These are phyloP conservation scores for Tiaroga cobitis DNA, from an alignment of 2,797 vertebrate genomes.

Conservation along the genomic window DNA sequence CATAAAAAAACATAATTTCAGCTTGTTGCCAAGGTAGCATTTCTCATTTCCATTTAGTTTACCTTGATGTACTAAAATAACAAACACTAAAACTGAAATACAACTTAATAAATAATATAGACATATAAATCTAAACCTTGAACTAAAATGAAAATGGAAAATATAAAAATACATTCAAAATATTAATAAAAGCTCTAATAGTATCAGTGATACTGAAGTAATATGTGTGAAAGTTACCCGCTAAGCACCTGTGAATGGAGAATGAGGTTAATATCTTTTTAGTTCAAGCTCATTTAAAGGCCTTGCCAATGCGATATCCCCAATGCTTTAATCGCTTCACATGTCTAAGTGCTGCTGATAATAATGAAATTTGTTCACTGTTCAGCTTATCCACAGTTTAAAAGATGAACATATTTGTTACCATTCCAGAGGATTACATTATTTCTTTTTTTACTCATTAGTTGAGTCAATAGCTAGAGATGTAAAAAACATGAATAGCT, in stretches of 20 bases:
- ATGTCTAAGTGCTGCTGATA: not conserved
- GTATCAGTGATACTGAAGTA: not conserved
- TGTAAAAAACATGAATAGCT: not conserved
- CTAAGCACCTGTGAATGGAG: not conserved
- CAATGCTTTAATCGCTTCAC: not conserved
- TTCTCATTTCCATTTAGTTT: not conserved
- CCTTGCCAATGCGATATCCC: not conserved
- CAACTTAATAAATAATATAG: not conserved
- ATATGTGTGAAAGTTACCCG: not conserved
- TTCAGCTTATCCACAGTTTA: not conserved
- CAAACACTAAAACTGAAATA: not conserved
- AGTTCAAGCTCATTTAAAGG: not conserved
- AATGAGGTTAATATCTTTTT: not conserved
- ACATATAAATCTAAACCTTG: not conserved
- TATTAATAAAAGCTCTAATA: not conserved
- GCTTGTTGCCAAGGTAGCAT: not conserved
- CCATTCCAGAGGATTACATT: slow-evolving; percentile 4
- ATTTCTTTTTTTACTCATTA: not conserved
- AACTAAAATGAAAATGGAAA: not conserved
- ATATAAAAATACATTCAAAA: not conserved
- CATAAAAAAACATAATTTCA: not conserved
- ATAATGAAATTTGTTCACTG: slow-evolving; percentile 3
- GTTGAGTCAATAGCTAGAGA: not conserved
- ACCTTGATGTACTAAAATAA: not conserved
- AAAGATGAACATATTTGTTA: not conserved